These are phyloP conservation scores for Chaetops frenatus DNA, from an alignment of 2,113 vertebrate species.

Conservation along the genomic window DNA sequence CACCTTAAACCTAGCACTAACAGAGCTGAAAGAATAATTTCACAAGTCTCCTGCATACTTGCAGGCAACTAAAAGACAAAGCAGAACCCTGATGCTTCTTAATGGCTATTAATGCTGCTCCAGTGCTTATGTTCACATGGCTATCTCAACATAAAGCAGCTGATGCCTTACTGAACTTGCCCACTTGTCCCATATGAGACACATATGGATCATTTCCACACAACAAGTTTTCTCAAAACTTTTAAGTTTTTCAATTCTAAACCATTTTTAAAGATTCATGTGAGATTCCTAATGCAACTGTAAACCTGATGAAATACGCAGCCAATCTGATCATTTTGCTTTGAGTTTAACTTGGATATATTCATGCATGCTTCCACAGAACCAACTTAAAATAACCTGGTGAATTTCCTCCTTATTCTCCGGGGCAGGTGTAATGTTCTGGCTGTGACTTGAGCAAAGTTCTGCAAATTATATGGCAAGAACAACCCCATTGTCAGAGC, in stretches of 20 bases:
- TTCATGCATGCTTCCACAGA: background rate
- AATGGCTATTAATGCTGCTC: background rate
- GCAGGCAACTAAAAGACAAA: background rate
- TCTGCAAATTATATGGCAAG: background rate
- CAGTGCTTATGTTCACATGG: background rate
- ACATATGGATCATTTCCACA: background rate
- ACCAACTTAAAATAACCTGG: conserved; percentile 17
- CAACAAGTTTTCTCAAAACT: background rate
- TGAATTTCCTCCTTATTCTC: conserved; percentile 5
- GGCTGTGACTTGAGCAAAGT: background rate
- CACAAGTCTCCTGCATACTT: background rate
- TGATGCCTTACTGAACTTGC: background rate
- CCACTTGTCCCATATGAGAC: background rate
- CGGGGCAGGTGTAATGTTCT: background rate
- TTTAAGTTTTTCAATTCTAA: background rate
- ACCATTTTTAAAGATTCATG: background rate
- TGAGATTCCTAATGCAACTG: background rate
- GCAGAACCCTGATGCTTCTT: background rate
- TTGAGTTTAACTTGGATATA: background rate
- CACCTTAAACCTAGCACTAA: background rate
- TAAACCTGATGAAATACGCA: background rate
- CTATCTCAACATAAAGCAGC: background rate
- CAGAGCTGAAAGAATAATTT: background rate
- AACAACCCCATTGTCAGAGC: background rate
- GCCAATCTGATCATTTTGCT: background rate